These are phyloP conservation scores for Liolophura sinensis DNA, from an alignment of 1,140 invertebrate genomes.

Conservation along the genomic window DNA sequence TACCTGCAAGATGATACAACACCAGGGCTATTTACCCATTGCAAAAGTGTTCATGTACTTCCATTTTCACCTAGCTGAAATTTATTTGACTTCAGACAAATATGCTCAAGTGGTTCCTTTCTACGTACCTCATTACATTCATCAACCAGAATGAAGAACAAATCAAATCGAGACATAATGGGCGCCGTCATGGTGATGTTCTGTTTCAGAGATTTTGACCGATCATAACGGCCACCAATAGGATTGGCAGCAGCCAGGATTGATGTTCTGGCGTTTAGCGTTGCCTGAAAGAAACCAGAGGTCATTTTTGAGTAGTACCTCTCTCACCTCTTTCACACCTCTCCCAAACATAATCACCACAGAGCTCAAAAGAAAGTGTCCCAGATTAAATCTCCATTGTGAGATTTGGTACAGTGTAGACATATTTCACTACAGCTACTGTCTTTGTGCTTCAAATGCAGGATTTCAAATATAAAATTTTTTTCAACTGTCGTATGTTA, in stretches of 20 bases:
- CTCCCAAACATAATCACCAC: background rate
- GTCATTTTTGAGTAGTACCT: background rate
- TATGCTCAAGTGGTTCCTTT: no score
- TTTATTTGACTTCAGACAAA: no score
- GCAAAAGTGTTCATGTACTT: no score
- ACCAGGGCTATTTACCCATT: no score
- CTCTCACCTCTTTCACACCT: background rate
- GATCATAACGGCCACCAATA: conserved; percentile 92
- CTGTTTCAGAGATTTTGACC: conserved; percentile 91
- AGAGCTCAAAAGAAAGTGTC: background rate
- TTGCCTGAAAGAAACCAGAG: conserved; percentile 63
- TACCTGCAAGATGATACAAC: no score
- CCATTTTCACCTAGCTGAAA: no score
- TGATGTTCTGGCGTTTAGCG: conserved; percentile 95
- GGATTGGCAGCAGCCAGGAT: conserved; percentile 99
- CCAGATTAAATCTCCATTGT: background rate
- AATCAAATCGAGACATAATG: conserved; percentile 99
- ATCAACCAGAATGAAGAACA: conserved; percentile 98
- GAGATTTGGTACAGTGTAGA: no score
- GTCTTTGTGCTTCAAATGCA: no score
- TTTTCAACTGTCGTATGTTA: no score
- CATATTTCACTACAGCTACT: no score
- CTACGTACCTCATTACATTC: conserved; percentile 84
- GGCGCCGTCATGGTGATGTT: conserved; percentile 93
- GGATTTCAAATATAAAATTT: no score